A percentile compares a stretch with the other conserved stretches of the same genome.
Conservation (phyloP, 2,888 invertebrate genomes). For the Melangyna quadrimaculata region DNA sequence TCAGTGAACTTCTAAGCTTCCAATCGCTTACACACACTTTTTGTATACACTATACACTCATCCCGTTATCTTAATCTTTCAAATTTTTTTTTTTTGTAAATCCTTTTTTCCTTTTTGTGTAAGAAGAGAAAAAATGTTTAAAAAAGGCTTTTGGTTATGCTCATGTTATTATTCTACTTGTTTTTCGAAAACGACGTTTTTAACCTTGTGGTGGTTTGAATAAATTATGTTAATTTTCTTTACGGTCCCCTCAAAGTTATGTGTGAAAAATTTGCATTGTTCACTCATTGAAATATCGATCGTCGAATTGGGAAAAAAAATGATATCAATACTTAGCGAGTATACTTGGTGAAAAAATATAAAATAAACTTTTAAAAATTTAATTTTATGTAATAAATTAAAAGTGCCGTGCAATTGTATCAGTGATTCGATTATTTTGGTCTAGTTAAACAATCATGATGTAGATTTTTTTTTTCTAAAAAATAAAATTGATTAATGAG, state of each 20-base stretch:
- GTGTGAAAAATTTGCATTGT: conserved; percentile 41
- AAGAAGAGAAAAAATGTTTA: neutral
- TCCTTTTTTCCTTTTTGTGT: conserved; percentile 15
- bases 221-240: neutral
- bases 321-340: conserved; percentile 36
- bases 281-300: conserved; percentile 62
- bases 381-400: conserved; percentile 5
- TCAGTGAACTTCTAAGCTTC: conserved; percentile 62
- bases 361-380: neutral
- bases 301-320: conserved; percentile 30
- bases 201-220: neutral
- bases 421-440: conserved; percentile 26
- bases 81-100: conserved; percentile 1
- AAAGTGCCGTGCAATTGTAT: conserved; percentile 7
- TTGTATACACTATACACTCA: conserved; percentile 5
- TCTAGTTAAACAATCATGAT: neutral
- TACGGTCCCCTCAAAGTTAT: conserved; percentile 4
- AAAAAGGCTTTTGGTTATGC: neutral
- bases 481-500: neutral
- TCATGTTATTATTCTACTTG: neutral
- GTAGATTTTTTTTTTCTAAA: neutral
- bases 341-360: conserved; percentile 18
- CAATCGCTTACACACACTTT: conserved; percentile 33
- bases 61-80: conserved; percentile 21
- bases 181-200: neutral